These are phyloP conservation scores for Meiosimyza platycephala DNA, from an alignment of 2,888 invertebrate species.

Conservation along the genomic window DNA sequence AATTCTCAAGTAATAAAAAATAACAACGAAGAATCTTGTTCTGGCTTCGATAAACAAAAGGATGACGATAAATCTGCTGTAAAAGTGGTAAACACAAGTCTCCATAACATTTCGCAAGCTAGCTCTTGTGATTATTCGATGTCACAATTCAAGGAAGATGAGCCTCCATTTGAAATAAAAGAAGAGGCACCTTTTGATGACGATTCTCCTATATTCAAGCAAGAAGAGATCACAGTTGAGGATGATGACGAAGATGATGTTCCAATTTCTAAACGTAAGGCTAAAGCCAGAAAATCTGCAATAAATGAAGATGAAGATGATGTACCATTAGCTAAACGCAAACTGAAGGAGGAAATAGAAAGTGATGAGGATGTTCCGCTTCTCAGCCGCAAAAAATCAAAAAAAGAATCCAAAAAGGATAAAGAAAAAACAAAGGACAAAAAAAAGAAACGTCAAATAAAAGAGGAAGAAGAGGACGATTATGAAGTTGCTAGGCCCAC, in stretches of 20 bases:
- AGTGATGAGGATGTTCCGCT: conserved; percentile 77
- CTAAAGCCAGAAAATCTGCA: conserved; percentile 36
- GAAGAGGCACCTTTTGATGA: conserved; percentile 63
- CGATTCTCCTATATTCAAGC: conserved; percentile 52
- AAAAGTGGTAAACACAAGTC: conserved; percentile 32
- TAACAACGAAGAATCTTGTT: conserved; percentile 55
- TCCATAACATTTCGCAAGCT: conserved; percentile 69
- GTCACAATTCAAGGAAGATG: conserved; percentile 73
- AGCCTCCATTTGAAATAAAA: conserved; percentile 65
- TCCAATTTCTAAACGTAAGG: conserved; percentile 42
- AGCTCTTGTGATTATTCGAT: conserved; percentile 80
- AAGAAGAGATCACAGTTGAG: conserved; percentile 25
- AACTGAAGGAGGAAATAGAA: conserved; percentile 72
- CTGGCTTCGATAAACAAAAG: conserved; percentile 49
- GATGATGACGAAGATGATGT: conserved; percentile 34
- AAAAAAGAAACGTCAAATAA: conserved; percentile 70
- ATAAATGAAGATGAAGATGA: conserved; percentile 79
- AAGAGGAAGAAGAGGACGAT: conserved; percentile 69
- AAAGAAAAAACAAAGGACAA: conserved; percentile 73
- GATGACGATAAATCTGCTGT: conserved; percentile 50
- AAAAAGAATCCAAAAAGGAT: conserved; percentile 58
- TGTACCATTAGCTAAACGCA: conserved; percentile 75
- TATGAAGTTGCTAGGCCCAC: conserved; percentile 69
- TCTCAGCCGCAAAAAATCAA: conserved; percentile 67
- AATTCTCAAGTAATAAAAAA: conserved; percentile 44